These are phyloP conservation scores for Mixornis gularis DNA, from an alignment of 2,113 vertebrate genomes.

Conservation along the genomic window DNA sequence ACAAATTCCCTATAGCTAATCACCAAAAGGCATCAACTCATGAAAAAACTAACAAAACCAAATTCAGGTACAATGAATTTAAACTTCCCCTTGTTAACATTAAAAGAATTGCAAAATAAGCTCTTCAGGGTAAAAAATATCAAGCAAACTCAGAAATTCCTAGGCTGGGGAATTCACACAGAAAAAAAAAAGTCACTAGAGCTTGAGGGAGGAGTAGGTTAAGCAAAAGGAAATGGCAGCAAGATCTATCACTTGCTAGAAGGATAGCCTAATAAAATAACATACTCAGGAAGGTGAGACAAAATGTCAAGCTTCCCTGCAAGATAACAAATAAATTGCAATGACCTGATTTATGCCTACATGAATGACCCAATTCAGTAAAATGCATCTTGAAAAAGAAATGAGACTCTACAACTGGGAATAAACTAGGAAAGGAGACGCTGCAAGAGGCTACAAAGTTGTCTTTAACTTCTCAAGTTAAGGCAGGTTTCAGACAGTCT, in stretches of 20 bases:
- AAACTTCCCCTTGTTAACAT: slow-evolving; percentile 5
- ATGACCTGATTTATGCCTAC: slow-evolving; percentile 25
- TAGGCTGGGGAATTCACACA: not conserved
- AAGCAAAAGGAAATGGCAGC: not conserved
- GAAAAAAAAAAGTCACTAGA: not conserved
- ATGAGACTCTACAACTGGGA: not conserved
- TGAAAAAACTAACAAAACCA: slow-evolving; percentile 29
- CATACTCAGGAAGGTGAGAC: not conserved
- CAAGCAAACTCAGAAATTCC: not conserved
- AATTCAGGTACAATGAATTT: slow-evolving; percentile 25
- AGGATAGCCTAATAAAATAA: slow-evolving; percentile 14
- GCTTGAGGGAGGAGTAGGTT: not conserved
- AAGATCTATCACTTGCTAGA: not conserved
- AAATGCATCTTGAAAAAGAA: not conserved
- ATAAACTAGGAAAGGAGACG: not conserved
- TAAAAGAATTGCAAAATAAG: slow-evolving; percentile 20
- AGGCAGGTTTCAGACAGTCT: not conserved
- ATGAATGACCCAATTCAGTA: slow-evolving; percentile 26
- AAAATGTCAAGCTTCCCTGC: slow-evolving; percentile 18
- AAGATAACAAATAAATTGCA: slow-evolving; percentile 36
- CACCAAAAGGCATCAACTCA: slow-evolving; percentile 14
- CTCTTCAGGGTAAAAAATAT: slow-evolving; percentile 7
- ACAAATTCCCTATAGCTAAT: slow-evolving; percentile 36
- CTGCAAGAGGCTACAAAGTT: not conserved
- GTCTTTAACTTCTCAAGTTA: not conserved